Evolutionary conservation across 2,888 invertebrate genomes (phyloP), one percentile per base, ranked within the genome.

Genomic region (Tetragonula carbonaria): DNA sequence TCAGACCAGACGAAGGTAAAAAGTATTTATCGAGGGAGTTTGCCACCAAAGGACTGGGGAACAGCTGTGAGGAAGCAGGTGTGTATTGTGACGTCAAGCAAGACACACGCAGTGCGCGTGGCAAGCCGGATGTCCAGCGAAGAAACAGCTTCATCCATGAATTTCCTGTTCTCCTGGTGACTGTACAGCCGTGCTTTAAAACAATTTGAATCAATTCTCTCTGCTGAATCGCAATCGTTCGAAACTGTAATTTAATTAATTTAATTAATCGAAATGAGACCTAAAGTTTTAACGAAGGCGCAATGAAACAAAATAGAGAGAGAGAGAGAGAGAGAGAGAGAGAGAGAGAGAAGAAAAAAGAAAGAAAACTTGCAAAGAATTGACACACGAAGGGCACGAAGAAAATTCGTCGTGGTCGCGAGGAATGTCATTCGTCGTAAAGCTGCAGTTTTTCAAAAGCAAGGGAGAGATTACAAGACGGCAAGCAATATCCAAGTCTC

Each of bases 1-100:
- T 45, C 8, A 62, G 57, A 45, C 45, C 21, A 21, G 68, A 71
- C 53, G 55, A 59, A 72, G 53, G 62, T 14, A 33, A 82, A 80
- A 55, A 45, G 74, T 83, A 87, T 87, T 88, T 90, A 72, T 86
- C 81, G 82, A 80, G 74, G 84, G 88, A 77, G 81, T 82, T 86
- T 74, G 65, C 86, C 67, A 79, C 90, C 89, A 88, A 16, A 88
- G 91, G 89, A 89, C 87, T 87, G 88, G 92, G 93, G 92, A 94
- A 94, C 94, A 94, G 94, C 94, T 94, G 94, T 93, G 87, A 93
- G 93, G 93, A 94, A 93, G 94, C 94, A 94, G 94, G 94, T 94
- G 94, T 90, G 91, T 90, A 91, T 87, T 86, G 89, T 94, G 93
- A 94, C 93, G 94, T 93, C 91, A 89, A 91, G 77, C 88, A 88